phyloP scores from a whole-genome alignment of 1,140 invertebrate genomes.

The Hestina assimilis region DNA sequence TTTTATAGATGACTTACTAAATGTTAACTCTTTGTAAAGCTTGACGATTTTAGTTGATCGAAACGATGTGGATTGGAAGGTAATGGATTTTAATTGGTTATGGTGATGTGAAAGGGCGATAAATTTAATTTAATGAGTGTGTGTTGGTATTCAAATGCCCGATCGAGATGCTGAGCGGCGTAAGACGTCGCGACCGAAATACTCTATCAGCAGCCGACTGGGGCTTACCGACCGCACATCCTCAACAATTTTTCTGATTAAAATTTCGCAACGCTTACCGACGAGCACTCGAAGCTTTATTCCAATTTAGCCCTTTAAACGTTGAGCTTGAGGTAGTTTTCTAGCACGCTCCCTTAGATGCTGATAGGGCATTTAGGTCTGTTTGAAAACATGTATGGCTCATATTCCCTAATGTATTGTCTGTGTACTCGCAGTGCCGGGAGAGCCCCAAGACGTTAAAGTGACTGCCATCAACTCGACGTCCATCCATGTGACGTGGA shows the following conservation, averaged over 20 bases:
- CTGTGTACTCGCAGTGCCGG: conserved; percentile 89
- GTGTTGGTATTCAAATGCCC: conserved; percentile 79
- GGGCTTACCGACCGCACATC: conserved; percentile 64
- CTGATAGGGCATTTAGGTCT: conserved; percentile 77
- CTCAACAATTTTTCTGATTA: conserved; percentile 20
- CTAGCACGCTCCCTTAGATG: conserved; percentile 74
- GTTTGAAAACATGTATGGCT: conserved; percentile 29
- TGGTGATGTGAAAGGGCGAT: conserved; percentile 70
- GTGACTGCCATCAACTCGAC: conserved; percentile 94
- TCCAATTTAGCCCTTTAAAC: conserved; percentile 51
- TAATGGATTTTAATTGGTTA: conserved; percentile 74
- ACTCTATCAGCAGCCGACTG: conserved; percentile 74
- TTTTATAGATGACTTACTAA: conserved; percentile 62
- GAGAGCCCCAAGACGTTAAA: conserved; percentile 94
- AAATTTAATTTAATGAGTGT: conserved; percentile 62
- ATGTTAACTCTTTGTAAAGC: conserved; percentile 73
- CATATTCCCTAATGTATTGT: conserved; percentile 35
- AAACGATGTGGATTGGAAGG: conserved; percentile 75
- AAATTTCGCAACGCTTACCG: conserved; percentile 43
- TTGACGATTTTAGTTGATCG: conserved; percentile 72
- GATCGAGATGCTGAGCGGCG: conserved; percentile 74
- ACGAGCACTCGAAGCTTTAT: conserved; percentile 56
- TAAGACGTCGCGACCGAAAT: conserved; percentile 60
- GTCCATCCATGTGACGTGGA: conserved; percentile 94
- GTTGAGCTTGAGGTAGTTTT: conserved; percentile 65